Evolutionary conservation across 2,113 vertebrate genomes (phyloP).

Genomic region (Girardinichthys multiradiatus): DNA sequence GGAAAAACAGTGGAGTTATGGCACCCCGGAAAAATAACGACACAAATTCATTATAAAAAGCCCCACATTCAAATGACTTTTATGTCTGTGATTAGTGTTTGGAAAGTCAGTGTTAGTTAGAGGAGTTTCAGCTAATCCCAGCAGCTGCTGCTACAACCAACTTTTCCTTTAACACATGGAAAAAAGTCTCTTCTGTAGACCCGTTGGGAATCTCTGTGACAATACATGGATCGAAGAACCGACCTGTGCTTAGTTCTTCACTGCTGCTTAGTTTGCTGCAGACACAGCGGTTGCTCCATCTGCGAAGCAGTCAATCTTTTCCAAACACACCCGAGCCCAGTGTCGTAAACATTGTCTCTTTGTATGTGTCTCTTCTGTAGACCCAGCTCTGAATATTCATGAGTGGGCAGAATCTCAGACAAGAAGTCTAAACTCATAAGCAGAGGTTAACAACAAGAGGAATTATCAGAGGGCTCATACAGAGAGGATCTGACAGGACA

Average conservation of each 20-base stretch:
- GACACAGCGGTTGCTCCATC: conserved; percentile 51
- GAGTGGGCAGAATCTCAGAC: conserved; percentile 11
- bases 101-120: too few species aligned
- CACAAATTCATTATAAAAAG: background rate
- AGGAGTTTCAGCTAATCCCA: background rate
- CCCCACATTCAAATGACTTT: too few species aligned
- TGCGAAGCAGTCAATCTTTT: conserved; percentile 29
- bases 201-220: conserved; percentile 58
- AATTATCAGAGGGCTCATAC: conserved; percentile 5
- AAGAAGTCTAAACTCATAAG: conserved; percentile 11
- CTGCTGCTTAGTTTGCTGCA: conserved; percentile 31
- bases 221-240: conserved; percentile 59
- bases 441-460: conserved; percentile 20
- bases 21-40: background rate
- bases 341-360: background rate
- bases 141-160: conserved; percentile 7
- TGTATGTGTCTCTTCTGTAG: conserved; percentile 4
- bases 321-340: background rate
- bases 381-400: conserved; percentile 27
- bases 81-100: too few species aligned
- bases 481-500: conserved; percentile 16
- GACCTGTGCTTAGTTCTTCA: conserved; percentile 43
- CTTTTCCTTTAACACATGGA: conserved; percentile 1
- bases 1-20: background rate
- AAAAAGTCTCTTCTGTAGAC: conserved; percentile 39